A percentile compares a stretch with the other conserved stretches of the same genome.
phyloP scores from a whole-genome alignment of 2,797 vertebrate genomes.

The Psittacula echo region DNA sequence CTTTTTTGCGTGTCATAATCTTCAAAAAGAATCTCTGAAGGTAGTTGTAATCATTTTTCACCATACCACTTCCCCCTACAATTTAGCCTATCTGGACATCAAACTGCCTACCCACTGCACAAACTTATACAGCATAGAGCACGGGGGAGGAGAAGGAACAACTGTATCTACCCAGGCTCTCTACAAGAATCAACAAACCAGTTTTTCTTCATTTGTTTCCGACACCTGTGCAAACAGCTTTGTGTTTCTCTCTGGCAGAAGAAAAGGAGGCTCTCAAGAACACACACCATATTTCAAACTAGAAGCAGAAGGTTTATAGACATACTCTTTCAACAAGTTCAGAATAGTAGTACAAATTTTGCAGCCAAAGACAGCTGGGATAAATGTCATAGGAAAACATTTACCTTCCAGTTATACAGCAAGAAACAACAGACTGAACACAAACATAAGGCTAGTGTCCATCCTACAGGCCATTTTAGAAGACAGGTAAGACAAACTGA shows the following conservation, averaged over 20 bases:
- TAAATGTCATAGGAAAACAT: not conserved
- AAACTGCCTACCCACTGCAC: not conserved
- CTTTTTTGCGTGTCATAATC: not conserved
- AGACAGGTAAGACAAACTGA: not conserved
- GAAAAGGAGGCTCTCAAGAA: not conserved
- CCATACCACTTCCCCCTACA: too few species aligned
- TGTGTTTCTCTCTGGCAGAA: not conserved
- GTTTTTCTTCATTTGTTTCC: conserved; percentile 52
- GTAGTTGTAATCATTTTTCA: not conserved
- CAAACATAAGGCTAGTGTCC: not conserved
- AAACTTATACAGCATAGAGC: not conserved
- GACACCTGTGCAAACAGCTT: conserved; percentile 42
- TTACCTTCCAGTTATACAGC: not conserved
- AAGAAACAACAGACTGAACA: conserved; percentile 12
- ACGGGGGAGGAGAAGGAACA: not conserved
- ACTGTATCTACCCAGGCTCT: not conserved
- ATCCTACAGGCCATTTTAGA: not conserved
- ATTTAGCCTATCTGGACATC: not conserved
- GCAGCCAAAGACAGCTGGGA: not conserved
- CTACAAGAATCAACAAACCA: conserved; percentile 57
- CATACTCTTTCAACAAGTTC: not conserved
- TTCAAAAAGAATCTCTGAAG: not conserved
- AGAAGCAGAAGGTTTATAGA: not conserved
- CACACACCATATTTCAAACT: not conserved
- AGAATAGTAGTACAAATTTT: not conserved